Conservation (phyloP, 2,113 vertebrate genomes). For the Rhabdornis inornatus region DNA sequence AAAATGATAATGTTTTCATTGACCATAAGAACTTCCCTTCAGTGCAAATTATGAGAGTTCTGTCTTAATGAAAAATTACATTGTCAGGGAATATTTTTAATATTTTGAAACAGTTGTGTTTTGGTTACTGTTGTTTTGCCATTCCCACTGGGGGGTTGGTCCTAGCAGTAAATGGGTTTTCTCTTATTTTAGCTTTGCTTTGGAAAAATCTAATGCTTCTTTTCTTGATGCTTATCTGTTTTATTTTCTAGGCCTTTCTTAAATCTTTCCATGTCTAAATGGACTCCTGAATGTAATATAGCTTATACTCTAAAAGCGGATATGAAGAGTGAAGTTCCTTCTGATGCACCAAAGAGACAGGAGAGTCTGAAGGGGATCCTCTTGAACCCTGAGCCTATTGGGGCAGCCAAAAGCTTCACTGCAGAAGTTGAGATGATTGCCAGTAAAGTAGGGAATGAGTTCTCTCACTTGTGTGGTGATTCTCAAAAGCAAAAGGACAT, state of each 20-base stretch:
- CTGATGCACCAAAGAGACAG: conserved; percentile 90
- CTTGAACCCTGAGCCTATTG: conserved; percentile 88
- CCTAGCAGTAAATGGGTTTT: background rate
- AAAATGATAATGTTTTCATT: background rate
- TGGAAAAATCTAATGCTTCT: background rate
- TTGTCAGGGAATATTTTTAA: background rate
- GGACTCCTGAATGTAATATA: conserved; percentile 77
- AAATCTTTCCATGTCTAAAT: conserved; percentile 78
- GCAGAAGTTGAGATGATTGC: conserved; percentile 91
- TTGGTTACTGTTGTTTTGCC: background rate
- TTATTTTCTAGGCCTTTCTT: conserved; percentile 69
- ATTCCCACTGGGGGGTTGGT: background rate
- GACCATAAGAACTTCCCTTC: background rate
- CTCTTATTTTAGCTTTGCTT: background rate
- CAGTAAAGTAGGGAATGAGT: conserved; percentile 90
- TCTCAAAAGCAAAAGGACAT: conserved; percentile 81
- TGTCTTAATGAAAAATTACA: background rate
- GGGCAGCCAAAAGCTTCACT: conserved; percentile 86
- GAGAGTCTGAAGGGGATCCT: conserved; percentile 94
- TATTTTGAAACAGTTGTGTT: background rate
- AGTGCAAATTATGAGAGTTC: background rate
- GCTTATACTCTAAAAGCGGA: conserved; percentile 78
- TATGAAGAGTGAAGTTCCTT: conserved; percentile 98
- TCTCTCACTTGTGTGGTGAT: conserved; percentile 85
- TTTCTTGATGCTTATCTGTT: background rate